A percentile compares a stretch with the other conserved stretches of the same genome.
These are phyloP conservation scores for Macroramphosus scolopax DNA, from an alignment of 2,797 vertebrate genomes.

Conservation along the genomic window DNA sequence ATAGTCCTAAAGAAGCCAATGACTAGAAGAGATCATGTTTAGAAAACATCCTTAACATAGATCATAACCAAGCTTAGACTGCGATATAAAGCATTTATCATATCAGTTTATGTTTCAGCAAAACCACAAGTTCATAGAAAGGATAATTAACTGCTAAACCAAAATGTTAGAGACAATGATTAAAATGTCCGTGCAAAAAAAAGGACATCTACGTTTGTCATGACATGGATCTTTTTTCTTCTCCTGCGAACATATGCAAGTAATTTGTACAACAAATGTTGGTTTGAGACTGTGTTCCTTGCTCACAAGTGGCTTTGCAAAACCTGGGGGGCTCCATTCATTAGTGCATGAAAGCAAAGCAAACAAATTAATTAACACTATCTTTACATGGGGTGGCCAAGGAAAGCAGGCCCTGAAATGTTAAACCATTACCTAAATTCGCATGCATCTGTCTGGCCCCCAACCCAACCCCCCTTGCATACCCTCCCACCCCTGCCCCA, in stretches of 20 bases:
- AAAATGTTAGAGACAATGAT: conserved; percentile 50
- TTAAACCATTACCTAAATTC: conserved; percentile 83
- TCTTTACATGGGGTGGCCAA: conserved; percentile 81
- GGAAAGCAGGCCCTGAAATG: conserved; percentile 81
- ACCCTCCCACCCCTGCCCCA: conserved; percentile 52
- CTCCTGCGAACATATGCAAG: conserved; percentile 82
- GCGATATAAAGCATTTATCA: conserved; percentile 24
- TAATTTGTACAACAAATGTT: conserved; percentile 86
- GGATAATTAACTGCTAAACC: conserved; percentile 63
- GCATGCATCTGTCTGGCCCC: conserved; percentile 80
- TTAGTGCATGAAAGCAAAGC: conserved; percentile 79
- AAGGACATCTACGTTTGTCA: conserved; percentile 63
- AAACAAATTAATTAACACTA: conserved; percentile 90
- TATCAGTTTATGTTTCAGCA: conserved; percentile 34
- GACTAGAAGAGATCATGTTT: no score
- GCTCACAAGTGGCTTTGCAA: conserved; percentile 75
- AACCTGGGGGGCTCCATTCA: conserved; percentile 76
- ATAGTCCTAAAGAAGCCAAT: no score
- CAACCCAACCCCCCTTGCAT: conserved; percentile 23
- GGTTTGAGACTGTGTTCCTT: conserved; percentile 78
- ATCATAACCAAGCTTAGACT: conserved; percentile 21
- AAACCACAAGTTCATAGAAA: conserved; percentile 62
- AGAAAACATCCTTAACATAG: no score
- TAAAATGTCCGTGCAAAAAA: conserved; percentile 41
- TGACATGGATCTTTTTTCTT: conserved; percentile 58